These are phyloP conservation scores for Helicoverpa assulta DNA, from an alignment of 2,888 invertebrate genomes.

Conservation along the genomic window DNA sequence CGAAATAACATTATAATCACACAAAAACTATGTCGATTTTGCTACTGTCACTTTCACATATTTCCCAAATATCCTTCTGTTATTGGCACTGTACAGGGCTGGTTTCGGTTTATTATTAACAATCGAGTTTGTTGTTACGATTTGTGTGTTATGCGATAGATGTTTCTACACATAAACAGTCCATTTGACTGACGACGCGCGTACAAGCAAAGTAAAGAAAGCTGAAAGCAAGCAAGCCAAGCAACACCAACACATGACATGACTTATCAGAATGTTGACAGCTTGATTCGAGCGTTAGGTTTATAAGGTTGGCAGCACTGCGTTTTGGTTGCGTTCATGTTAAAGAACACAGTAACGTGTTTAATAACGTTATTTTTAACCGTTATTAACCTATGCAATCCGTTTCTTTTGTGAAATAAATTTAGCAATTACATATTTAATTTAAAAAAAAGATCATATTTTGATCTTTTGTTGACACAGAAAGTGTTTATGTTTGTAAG, in stretches of 20 bases:
- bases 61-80: constrained; percentile 72
- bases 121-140: constrained; percentile 73
- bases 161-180: constrained; percentile 80
- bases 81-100: constrained; percentile 70
- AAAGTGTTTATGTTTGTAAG: too few species aligned
- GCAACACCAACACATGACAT: constrained; percentile 84
- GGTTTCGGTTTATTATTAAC: constrained; percentile 65
- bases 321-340: constrained; percentile 70
- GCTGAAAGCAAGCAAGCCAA: constrained; percentile 83
- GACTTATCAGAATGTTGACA: constrained; percentile 76
- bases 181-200: constrained; percentile 84
- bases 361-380: constrained; percentile 11
- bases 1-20: constrained; percentile 83
- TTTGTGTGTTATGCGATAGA: constrained; percentile 75
- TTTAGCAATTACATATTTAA: neutral
- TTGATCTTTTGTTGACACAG: too few species aligned
- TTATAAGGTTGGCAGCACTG: constrained; percentile 69
- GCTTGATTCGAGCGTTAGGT: constrained; percentile 49
- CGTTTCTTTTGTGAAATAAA: neutral
- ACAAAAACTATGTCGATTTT: constrained; percentile 81
- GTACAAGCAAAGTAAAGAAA: constrained; percentile 86
- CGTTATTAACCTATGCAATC: neutral
- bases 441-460: neutral
- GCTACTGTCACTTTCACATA: constrained; percentile 87
- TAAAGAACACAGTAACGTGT: neutral